Evolutionary conservation across 1,140 invertebrate genomes (phyloP).

Genomic region (Cotesia glomerata): DNA sequence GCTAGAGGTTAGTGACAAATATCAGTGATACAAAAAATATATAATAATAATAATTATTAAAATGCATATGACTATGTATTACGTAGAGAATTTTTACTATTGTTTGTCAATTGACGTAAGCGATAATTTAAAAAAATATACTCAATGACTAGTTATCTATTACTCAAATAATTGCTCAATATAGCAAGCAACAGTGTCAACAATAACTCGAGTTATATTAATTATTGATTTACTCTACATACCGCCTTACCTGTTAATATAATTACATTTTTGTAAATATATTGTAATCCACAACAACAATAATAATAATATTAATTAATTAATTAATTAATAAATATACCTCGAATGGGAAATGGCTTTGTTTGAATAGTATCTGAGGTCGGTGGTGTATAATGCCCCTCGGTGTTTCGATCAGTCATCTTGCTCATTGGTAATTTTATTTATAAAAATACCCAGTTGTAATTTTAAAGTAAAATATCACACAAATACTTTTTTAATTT

Average conservation of each 20-base stretch:
- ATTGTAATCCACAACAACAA: no score
- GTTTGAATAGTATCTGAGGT: constrained; percentile 83
- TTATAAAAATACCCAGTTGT: not conserved
- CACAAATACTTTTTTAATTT: not conserved
- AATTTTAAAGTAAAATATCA: not conserved
- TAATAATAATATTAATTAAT: not conserved
- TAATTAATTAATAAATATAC: constrained; percentile 57
- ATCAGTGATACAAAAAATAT: constrained; percentile 32
- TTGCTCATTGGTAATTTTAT: constrained; percentile 23
- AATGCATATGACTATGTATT: not conserved
- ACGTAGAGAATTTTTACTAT: no score
- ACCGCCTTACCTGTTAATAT: no score
- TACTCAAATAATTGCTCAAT: no score
- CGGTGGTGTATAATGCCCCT: constrained; percentile 67
- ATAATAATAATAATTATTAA: not conserved
- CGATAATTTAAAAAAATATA: no score
- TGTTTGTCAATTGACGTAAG: no score
- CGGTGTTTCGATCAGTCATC: constrained; percentile 53
- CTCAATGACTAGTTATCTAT: no score
- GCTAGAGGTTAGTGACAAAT: constrained; percentile 32
- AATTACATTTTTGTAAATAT: no score
- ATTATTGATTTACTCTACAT: constrained; percentile 2
- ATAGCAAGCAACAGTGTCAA: no score
- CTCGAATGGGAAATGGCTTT: constrained; percentile 84
- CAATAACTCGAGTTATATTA: no score